These are phyloP conservation scores for Teleiodes luculella DNA, from an alignment of 2,888 invertebrate species.

Conservation along the genomic window DNA sequence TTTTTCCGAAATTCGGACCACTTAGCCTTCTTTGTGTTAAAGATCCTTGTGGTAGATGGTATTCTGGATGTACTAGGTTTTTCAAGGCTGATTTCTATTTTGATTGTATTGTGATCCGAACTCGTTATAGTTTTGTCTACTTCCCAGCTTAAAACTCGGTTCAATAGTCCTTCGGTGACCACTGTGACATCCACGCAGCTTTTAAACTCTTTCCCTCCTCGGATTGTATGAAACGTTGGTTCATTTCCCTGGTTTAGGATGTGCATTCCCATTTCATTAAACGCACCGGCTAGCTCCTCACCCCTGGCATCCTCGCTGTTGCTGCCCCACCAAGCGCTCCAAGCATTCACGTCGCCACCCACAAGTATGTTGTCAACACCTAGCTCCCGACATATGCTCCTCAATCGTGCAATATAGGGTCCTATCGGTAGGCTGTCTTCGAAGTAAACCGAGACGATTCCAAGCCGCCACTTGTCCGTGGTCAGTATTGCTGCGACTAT, in stretches of 20 bases:
- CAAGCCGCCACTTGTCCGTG: neutral
- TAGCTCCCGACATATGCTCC: neutral
- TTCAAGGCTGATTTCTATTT: too few relatives aligned
- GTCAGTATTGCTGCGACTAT: neutral
- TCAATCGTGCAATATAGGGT: neutral
- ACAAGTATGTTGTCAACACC: neutral
- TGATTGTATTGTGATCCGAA: neutral
- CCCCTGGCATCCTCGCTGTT: neutral
- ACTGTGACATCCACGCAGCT: neutral
- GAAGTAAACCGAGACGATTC: neutral
- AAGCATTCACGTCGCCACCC: neutral
- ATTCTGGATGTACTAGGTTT: too few relatives aligned
- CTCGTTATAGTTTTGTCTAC: neutral
- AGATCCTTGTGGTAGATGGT: too few relatives aligned
- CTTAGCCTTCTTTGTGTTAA: too few relatives aligned
- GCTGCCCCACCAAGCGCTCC: too few relatives aligned
- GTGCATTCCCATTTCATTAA: too few relatives aligned
- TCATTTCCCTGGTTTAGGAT: neutral
- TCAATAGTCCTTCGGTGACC: neutral
- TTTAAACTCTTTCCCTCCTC: neutral
- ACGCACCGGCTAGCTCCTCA: too few relatives aligned
- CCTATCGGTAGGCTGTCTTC: too few relatives aligned
- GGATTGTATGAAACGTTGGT: neutral
- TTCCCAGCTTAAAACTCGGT: neutral
- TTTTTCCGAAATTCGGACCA: too few relatives aligned